These are phyloP conservation scores for Darevskia mixta DNA, from an alignment of 2,797 vertebrate species.

Conservation along the genomic window DNA sequence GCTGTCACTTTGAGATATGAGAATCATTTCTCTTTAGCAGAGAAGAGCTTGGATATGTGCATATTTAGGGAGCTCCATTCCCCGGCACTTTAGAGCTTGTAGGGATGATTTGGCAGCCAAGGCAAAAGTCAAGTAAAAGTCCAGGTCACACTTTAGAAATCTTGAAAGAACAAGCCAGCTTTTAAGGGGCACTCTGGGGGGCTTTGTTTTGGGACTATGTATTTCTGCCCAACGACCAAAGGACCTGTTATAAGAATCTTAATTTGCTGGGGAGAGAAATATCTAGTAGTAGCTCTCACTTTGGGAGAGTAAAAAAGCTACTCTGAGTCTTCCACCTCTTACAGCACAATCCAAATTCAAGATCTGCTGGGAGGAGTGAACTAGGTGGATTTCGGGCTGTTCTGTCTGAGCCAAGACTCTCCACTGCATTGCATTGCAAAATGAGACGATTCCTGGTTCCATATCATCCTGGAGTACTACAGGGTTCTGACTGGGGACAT, in stretches of 20 bases:
- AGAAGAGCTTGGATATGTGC: constrained; percentile 63
- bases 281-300: background rate
- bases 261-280: background rate
- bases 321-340: background rate
- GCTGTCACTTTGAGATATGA: constrained; percentile 71
- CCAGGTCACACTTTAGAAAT: constrained; percentile 18
- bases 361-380: too few species aligned
- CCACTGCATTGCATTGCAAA: too few species aligned
- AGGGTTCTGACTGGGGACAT: too few species aligned
- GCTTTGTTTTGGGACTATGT: background rate
- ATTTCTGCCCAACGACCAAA: background rate
- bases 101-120: constrained; percentile 29
- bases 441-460: too few species aligned
- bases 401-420: too few species aligned
- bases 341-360: too few species aligned
- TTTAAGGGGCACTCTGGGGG: background rate
- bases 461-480: too few species aligned
- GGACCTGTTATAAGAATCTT: too few species aligned
- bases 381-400: too few species aligned
- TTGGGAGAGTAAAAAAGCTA: too few species aligned
- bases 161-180: constrained; percentile 20
- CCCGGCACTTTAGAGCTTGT: constrained; percentile 45
- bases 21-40: constrained; percentile 67
- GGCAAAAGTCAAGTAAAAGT: constrained; percentile 34
- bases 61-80: constrained; percentile 64